Percentiles rank a stretch among this genome's conserved stretches.
Evolutionary conservation across 2,797 vertebrate species (phyloP).

Genomic region (Scleropages formosus): DNA sequence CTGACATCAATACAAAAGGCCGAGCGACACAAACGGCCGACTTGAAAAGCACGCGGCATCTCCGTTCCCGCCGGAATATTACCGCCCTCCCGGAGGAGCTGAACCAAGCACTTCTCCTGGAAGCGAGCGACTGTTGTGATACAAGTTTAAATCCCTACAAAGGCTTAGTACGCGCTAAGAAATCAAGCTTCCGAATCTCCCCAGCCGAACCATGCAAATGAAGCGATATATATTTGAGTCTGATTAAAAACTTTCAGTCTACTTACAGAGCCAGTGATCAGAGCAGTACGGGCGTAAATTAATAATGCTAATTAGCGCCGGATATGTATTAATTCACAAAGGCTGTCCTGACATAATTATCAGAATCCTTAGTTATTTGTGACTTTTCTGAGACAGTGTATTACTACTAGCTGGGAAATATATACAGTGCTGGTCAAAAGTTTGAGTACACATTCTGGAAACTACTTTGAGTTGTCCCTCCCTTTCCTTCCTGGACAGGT

Average conservation of each 20-base stretch:
- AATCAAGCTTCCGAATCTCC: constrained; percentile 17
- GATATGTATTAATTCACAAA: constrained; percentile 55
- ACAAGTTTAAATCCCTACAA: background rate
- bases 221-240: constrained; percentile 25
- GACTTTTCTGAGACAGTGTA: constrained; percentile 2
- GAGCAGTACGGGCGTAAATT: constrained; percentile 52
- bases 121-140: background rate
- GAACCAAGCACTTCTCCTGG: constrained; percentile 2
- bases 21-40: too few species aligned
- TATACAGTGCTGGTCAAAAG: background rate
- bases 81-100: background rate
- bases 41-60: background rate
- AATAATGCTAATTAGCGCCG: constrained; percentile 56
- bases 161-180: constrained; percentile 1
- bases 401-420: constrained; percentile 12
- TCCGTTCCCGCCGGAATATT: too few species aligned
- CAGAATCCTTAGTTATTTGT: constrained; percentile 37
- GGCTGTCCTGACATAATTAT: constrained; percentile 44
- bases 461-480: too few species aligned
- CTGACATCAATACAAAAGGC: background rate
- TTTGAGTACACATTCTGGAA: too few species aligned
- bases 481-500: too few species aligned
- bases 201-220: constrained; percentile 9
- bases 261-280: constrained; percentile 54
- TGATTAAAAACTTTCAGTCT: constrained; percentile 29